Evolutionary conservation across 2,797 vertebrate genomes (phyloP).

Genomic region (Thaleichthys pacificus): DNA sequence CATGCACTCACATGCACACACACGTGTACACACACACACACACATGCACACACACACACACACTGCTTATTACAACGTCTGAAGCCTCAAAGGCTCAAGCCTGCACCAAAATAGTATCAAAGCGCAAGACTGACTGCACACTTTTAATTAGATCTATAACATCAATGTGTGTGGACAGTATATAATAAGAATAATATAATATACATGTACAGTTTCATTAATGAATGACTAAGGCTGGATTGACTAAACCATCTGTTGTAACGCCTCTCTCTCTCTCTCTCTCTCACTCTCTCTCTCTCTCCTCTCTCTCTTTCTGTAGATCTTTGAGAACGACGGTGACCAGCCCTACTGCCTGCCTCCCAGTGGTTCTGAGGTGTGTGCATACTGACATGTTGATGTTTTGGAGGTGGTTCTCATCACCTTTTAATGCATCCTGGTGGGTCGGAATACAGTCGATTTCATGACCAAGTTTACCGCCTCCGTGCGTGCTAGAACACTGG

Average conservation of each 20-base stretch:
- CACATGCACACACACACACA: constrained; percentile 19
- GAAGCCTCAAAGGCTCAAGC: constrained; percentile 60
- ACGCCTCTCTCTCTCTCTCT: constrained; percentile 8
- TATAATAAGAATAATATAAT: too few relatives aligned
- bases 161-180: constrained; percentile 19
- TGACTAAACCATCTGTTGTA: neutral
- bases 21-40: constrained; percentile 2
- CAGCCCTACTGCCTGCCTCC: constrained; percentile 70
- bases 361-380: constrained; percentile 82
- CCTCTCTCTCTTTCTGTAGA: constrained; percentile 64
- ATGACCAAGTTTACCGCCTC: too few relatives aligned
- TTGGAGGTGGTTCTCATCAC: neutral
- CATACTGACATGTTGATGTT: neutral
- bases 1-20: neutral
- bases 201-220: neutral
- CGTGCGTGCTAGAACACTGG: neutral
- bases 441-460: too few relatives aligned
- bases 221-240: constrained; percentile 27
- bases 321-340: constrained; percentile 83
- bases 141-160: constrained; percentile 71
- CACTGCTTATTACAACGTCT: constrained; percentile 44
- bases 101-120: constrained; percentile 56
- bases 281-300: constrained; percentile 33
- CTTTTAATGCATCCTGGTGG: neutral
- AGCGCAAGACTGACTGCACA: constrained; percentile 43